Conservation (phyloP, 1,140 invertebrate genomes). For the Stenopsyche tienmushanensis region DNA sequence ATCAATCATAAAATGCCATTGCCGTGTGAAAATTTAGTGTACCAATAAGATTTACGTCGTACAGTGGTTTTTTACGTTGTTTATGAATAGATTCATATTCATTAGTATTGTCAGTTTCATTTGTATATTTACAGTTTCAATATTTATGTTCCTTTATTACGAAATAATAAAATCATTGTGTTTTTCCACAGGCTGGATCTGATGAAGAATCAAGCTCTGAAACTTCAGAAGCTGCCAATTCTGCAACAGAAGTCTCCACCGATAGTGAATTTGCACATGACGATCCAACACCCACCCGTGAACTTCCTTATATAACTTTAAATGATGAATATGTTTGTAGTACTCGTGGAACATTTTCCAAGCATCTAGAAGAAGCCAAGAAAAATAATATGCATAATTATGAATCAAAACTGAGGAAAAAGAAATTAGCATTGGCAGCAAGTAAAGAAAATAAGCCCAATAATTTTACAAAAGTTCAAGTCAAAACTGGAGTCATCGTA, state of each 20-base stretch:
- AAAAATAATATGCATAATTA: constrained; percentile 11
- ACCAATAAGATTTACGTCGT: too few species aligned
- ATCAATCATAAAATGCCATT: too few species aligned
- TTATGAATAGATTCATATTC: too few species aligned
- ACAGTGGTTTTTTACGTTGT: too few species aligned
- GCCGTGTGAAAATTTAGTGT: too few species aligned
- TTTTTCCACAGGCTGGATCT: constrained; percentile 67
- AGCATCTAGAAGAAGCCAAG: background rate
- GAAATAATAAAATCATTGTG: too few species aligned
- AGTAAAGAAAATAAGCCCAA: constrained; percentile 15
- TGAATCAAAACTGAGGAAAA: constrained; percentile 13
- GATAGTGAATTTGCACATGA: constrained; percentile 89
- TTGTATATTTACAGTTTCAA: too few species aligned
- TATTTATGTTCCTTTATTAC: too few species aligned
- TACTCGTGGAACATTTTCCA: constrained; percentile 6
- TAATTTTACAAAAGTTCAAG: constrained; percentile 27
- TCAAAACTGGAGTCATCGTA: constrained; percentile 15
- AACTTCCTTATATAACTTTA: constrained; percentile 65
- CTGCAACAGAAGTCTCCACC: constrained; percentile 87
- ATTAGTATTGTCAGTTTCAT: too few species aligned
- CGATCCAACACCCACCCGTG: constrained; percentile 67
- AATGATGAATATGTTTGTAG: constrained; percentile 54
- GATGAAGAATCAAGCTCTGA: constrained; percentile 62
- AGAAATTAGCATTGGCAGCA: constrained; percentile 7
- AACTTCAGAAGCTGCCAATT: constrained; percentile 71